Base-by-base conservation (phyloP, 2,888 invertebrate species). In the Diachrysia chrysitis region DNA sequence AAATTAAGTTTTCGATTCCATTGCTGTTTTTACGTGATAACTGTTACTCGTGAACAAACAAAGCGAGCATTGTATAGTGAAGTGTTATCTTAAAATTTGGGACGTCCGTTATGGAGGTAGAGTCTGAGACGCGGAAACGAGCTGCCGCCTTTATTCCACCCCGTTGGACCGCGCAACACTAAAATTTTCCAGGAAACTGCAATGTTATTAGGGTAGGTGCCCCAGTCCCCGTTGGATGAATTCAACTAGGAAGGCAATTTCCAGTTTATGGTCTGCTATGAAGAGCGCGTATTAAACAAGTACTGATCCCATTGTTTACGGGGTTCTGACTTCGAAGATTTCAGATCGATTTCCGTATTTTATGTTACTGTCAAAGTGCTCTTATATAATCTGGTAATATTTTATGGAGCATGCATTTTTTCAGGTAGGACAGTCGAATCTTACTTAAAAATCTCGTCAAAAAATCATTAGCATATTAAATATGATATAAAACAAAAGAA, bases 231-330 rank as follows among this genome's bases (percentile, higher is more conserved):
- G 78, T 81, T 73, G 87, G 89, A 92, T 92, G 93, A 92, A 95
- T 93, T 93, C 92, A 92, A 93, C 91, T 92, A 91, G 92, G 90
- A 90, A 90, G 90, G 93, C 93, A 94, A 93, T 94, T 93, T 91
- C 87, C 90, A 86, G 89, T 93, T 94, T 94, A 94, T 89, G 92
- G 88, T 90, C 84, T 86, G 91, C 89, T 84, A 86, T 84, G 87
- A 87, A 88, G 85, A 88, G 83, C 84, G 83, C 84, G 86, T 89
- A 86, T 88, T 87, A 89, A 85, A 80, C 73, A 74, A 79, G 82
- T 82, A 85, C 76, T 75, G 89, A 88, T 83, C 17, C 87, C 85
- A 89, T 80, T 85, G 78, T 77, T 85, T 80, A 64, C 60, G 69
- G 59, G 42, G 60, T 61, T 76, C 70, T 69, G 61, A 58, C 53